Conservation (phyloP, 1,140 invertebrate species). For the Drosophila setifemur region DNA sequence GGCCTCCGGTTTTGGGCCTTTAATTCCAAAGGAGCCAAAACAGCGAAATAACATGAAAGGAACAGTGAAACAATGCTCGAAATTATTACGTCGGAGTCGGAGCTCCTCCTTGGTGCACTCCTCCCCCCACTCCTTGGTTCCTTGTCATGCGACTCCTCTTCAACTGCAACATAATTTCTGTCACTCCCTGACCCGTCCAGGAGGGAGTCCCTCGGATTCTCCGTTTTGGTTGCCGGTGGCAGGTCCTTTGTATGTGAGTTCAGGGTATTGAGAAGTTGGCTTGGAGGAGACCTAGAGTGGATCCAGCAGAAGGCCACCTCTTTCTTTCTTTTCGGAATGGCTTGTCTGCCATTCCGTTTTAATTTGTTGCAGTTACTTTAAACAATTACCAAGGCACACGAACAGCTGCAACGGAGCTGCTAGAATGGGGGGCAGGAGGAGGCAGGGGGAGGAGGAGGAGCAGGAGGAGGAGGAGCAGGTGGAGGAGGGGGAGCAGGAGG, state of each 20-base stretch:
- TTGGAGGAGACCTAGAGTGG: no score
- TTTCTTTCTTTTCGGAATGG: background rate
- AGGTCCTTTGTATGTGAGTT: no score
- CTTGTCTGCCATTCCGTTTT: constrained; percentile 33
- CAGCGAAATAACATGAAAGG: constrained; percentile 36
- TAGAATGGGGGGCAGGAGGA: background rate
- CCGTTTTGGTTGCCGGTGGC: no score
- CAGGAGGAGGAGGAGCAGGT: background rate
- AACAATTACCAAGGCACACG: constrained; percentile 67
- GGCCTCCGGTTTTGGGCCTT: constrained; percentile 21
- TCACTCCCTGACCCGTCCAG: background rate
- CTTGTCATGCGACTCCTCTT: background rate
- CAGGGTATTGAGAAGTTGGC: constrained; percentile 11
- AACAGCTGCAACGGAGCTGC: constrained; percentile 26
- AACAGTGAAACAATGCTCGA: constrained; percentile 20
- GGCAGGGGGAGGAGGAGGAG: no score
- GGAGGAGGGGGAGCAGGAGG: background rate
- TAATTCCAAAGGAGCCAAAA: constrained; percentile 40
- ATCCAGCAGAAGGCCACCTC: no score
- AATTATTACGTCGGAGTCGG: constrained; percentile 16
- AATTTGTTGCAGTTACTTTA: constrained; percentile 71
- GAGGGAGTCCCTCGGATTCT: no score
- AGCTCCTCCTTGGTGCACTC: background rate
- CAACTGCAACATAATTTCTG: constrained; percentile 7
- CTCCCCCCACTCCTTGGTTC: background rate